Conservation (phyloP, 2,113 vertebrate genomes). For the Epinephelus moara region DNA sequence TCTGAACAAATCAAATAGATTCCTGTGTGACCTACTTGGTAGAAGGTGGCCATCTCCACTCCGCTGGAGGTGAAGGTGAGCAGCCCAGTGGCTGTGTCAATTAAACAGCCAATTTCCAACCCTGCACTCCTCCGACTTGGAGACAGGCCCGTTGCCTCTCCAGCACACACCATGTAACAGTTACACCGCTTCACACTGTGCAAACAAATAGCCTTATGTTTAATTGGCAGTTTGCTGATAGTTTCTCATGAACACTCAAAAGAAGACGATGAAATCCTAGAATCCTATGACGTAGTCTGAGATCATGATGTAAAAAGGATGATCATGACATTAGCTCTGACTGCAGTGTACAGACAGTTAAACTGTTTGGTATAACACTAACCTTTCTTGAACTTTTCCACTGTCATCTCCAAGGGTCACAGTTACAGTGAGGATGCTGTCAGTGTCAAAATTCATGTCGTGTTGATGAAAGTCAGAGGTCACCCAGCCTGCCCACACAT, state of each 20-base stretch:
- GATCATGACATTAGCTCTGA: background rate
- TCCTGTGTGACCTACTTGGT: constrained; percentile 85
- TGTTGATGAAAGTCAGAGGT: constrained; percentile 93
- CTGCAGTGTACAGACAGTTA: background rate
- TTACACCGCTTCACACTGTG: constrained; percentile 92
- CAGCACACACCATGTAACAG: constrained; percentile 97
- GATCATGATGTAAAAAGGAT: background rate
- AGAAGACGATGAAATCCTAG: background rate
- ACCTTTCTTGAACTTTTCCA: constrained; percentile 98
- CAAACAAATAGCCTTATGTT: background rate
- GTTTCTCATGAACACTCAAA: background rate
- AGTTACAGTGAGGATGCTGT: constrained; percentile 90
- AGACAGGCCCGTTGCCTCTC: constrained; percentile 90
- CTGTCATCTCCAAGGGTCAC: constrained; percentile 95
- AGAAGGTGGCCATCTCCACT: constrained; percentile 91
- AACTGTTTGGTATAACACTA: constrained; percentile 53
- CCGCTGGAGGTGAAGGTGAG: constrained; percentile 95
- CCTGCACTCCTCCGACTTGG: constrained; percentile 91
- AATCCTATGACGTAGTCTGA: background rate
- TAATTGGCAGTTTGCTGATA: background rate
- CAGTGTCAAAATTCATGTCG: constrained; percentile 88
- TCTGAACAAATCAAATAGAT: background rate
- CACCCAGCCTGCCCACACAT: constrained; percentile 97
- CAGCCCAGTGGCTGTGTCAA: constrained; percentile 91
- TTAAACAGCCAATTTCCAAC: constrained; percentile 93